phyloP scores from a whole-genome alignment of 2,113 vertebrate genomes.

The Oenanthe oenanthe region DNA sequence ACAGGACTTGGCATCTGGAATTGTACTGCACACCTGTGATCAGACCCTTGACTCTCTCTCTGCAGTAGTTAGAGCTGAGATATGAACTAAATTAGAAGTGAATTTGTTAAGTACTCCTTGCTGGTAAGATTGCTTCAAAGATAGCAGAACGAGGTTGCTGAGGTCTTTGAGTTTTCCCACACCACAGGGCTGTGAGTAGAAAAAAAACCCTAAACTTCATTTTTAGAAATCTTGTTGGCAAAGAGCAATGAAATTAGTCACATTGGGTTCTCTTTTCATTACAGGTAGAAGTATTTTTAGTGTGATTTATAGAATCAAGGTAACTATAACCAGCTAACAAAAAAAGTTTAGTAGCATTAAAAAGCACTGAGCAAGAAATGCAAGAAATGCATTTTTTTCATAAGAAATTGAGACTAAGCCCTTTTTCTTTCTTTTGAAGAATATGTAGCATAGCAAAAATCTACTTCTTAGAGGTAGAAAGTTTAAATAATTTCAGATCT shows the following conservation, averaged over 20 bases:
- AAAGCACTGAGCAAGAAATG: background rate
- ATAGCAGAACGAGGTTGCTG: background rate
- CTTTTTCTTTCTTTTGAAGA: background rate
- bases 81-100: background rate
- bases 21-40: background rate
- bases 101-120: background rate
- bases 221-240: background rate
- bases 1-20: background rate
- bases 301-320: background rate
- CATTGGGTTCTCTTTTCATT: background rate
- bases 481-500: background rate
- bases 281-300: background rate
- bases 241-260: background rate
- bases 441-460: background rate
- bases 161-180: background rate
- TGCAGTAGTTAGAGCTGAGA: background rate
- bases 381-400: background rate
- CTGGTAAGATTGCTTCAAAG: background rate
- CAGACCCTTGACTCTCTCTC: background rate
- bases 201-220: fast-evolving
- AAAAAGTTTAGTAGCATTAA: background rate
- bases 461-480: background rate
- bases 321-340: background rate
- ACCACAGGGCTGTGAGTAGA: background rate
- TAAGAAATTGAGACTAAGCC: background rate